These are phyloP conservation scores for Listronotus oregonensis DNA, from an alignment of 1,140 invertebrate species.

Conservation along the genomic window DNA sequence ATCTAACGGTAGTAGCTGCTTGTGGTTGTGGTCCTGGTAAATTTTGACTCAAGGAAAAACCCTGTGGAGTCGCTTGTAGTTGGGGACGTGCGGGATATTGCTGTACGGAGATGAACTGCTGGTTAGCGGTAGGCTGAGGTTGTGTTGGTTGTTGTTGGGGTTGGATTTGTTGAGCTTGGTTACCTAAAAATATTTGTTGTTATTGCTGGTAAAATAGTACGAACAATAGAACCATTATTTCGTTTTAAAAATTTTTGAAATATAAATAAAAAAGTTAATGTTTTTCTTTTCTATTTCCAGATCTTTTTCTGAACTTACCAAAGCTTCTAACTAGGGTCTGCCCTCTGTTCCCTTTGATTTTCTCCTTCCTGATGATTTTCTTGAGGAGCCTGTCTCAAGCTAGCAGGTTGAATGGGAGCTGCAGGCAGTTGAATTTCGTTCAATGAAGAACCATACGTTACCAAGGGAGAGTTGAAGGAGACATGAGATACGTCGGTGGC, in stretches of 20 bases:
- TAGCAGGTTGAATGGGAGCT: constrained; percentile 23
- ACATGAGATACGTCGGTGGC: constrained; percentile 28
- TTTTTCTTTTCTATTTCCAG: too few relatives aligned
- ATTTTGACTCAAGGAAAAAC: not conserved
- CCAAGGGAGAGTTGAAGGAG: constrained; percentile 28
- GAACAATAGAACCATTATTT: too few relatives aligned
- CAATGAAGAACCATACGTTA: constrained; percentile 22
- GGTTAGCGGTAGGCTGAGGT: constrained; percentile 1
- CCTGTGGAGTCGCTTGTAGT: not conserved
- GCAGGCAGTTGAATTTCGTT: constrained; percentile 29
- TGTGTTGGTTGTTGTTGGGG: not conserved
- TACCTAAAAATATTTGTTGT: constrained; percentile 3
- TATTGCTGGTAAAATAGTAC: too few relatives aligned
- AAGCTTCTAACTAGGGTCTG: constrained; percentile 1
- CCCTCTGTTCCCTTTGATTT: not conserved
- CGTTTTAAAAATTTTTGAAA: too few relatives aligned
- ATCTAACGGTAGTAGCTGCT: not conserved
- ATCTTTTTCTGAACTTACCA: not conserved
- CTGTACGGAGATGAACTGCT: constrained; percentile 28
- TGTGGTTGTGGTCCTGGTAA: constrained; percentile 18
- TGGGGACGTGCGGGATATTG: constrained; percentile 24
- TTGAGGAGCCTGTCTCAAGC: constrained; percentile 15
- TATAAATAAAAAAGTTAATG: too few relatives aligned
- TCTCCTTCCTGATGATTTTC: not conserved
- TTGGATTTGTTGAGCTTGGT: constrained; percentile 5